Base-by-base conservation (phyloP, 2,113 vertebrate genomes). In the Barbus barbus region DNA sequence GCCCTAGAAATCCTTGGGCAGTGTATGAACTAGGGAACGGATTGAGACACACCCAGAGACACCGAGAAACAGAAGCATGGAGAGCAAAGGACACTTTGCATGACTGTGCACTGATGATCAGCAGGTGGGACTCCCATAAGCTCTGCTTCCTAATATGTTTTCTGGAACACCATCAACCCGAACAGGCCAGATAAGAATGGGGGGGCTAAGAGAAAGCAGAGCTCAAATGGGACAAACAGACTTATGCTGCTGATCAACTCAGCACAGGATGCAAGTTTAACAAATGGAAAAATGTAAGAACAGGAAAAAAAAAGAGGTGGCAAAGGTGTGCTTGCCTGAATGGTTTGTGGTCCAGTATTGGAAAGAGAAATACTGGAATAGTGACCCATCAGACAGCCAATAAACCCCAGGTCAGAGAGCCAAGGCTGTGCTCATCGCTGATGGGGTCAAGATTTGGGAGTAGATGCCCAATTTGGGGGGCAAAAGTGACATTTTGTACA, bases 371-470 rank as follows among this genome's bases (percentile, higher is more conserved):
- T 87, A 91, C 94, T 94, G 91, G 95, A 92, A 93, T 95, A 94
- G 92, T 95, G 90, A 95, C 94, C 95, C 95, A 93, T 71, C 94
- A 96, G 94, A 96, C 96, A 97, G 94, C 95, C 95, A 96, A 95
- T 96, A 95, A 96, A 95, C 94, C 95, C 95, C 95, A 96, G 96
- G 97, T 97, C 97, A 98, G 97, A 97, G 96, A 96, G 96, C 96
- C 95, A 91, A 89, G 90, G 91, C 91, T 88, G 79, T 88, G 77
- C 71, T 46, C 28, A 73, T 56, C 44, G 61, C 28, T 41, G 41
- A 67, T 48, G 12, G 93, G 92, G 93, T 93, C 76, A 51, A 26
- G 22, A 56, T 46, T 63, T 74, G 31, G 36, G 58, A 60, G 63
- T 2, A 87, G 58, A 69, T 53, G 82, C 53, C 86, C 72, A 87